Evolutionary conservation across 92 coral and sea anemone species (phyloP), one percentile per base, ranked within the genome.

Genomic region (Epizoanthus fatuus): DNA sequence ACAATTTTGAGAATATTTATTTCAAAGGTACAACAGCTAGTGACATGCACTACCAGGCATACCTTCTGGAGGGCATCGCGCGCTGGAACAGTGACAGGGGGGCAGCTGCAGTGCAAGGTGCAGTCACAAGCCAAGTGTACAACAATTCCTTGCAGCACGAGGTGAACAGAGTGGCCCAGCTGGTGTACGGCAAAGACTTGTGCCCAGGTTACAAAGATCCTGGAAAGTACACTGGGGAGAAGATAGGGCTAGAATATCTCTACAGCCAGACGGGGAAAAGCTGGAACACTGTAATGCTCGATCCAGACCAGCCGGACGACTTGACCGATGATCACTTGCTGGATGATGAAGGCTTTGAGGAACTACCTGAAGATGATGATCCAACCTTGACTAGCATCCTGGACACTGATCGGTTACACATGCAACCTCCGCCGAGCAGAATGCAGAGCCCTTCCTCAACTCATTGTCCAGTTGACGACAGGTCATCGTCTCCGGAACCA

Each of bases 281-380:
- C 9, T 85, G 89, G 83, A 32, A 59, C 22, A 63, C 75, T 38
- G 62, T 86, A 2, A 29, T 52, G 37, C 62, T 86, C 0, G 89
- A 75, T 38, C 89, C 85, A 3, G 80, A 86, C 32, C n/a, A 75
- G 59, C 89, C 84, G 0, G 88, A 84, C 16, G 53, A 74, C 72
- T n/a, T 74, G 0, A 22, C 32, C 0, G 71, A 49, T n/a, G 55
- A 32, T 0, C 63, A 65, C 1, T 12, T 7, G 3, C 35, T 72
- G 13, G 73, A 60, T 42, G 83, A 62, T 39, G 82, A 84, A 13
- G 86, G 79, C 4, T 65, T 81, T 67, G 59, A 81, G 38, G 86
- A 62, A 7, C 6, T 62, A 4, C 22, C 25, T 5, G 68, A 79
- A 51, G 52, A 79, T 19, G 87, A 82, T 4, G 51, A 45, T 71